Evolutionary conservation across 1,140 invertebrate species (phyloP), one percentile per base, ranked within the genome.

Genomic region (Phenacoccus solenopsis): DNA sequence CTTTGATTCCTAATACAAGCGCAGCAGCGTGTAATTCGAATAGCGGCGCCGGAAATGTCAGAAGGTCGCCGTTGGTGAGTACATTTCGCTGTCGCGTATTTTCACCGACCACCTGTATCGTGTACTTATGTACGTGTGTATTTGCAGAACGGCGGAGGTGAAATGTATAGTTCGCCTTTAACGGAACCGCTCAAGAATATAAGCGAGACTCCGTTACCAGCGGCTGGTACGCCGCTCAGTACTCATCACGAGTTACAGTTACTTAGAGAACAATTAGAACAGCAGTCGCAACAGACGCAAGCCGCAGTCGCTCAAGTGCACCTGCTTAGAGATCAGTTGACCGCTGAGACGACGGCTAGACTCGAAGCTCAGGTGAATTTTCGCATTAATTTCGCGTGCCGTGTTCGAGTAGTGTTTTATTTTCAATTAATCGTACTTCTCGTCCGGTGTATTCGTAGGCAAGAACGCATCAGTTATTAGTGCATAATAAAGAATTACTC

Each of bases 401-500:
- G 3, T 49, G 38, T n/a, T 5, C 38, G 38, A 3, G 5, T 49
- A n/a, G 38, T 49, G 13, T 9, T 49, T 49, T 16, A 9, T 49
- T 49, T 49, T 49, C 9, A 9, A 10, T n/a, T n/a, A n/a, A n/a
- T n/a, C 22, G 28, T 61, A 35, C 35, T 73, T 70, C 24, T 24
- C 76, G 80, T n/a, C n/a, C n/a, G n/a, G n/a, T n/a, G n/a, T n/a
- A n/a, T n/a, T n/a, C n/a, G 25, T 80, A 98, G 91, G 87, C 93
- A 21, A 84, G 94, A 73, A 95, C 92, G 38, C 93, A 97, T 78
- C 94, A 98, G 78, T 80, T 98, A 25, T 79, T 98, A 72, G 86
- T 94, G 28, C 94, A 98, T 76, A 98, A 98, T 80, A 88, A 92
- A 71, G 95, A 98, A 77, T 80, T 98, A 7, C 80, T 98, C 56